phyloP scores from a whole-genome alignment of 2,113 vertebrate species.

The Cichladusa arquata region DNA sequence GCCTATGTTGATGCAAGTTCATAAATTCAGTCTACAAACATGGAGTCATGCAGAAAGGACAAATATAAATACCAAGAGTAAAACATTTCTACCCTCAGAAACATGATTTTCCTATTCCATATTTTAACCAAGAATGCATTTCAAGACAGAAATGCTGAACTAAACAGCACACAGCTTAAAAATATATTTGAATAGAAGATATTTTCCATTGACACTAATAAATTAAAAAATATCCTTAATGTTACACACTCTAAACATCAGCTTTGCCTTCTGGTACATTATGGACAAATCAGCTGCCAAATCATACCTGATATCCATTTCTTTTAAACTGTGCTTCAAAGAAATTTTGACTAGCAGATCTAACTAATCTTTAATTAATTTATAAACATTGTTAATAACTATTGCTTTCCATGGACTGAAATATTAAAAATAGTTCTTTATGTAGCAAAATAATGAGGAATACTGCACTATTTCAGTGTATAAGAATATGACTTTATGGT shows the following conservation, averaged over 20 bases:
- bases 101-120: not conserved
- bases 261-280: not conserved
- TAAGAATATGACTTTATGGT: not conserved
- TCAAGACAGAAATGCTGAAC: not conserved
- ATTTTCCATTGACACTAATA: not conserved
- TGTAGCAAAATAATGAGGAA: not conserved
- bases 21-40: conserved; percentile 48
- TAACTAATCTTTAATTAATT: not conserved
- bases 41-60: not conserved
- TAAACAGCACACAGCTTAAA: not conserved
- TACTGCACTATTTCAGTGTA: not conserved
- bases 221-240: not conserved
- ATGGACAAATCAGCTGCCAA: not conserved
- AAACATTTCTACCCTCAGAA: not conserved
- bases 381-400: not conserved
- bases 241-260: not conserved
- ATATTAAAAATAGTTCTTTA: not conserved
- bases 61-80: not conserved
- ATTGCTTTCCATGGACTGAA: not conserved
- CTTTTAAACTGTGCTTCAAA: not conserved
- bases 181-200: not conserved
- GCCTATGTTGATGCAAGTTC: not conserved
- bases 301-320: not conserved
- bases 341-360: not conserved
- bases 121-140: not conserved